Conservation (phyloP, 2,113 vertebrate genomes). For the Periophthalmus modestus region DNA sequence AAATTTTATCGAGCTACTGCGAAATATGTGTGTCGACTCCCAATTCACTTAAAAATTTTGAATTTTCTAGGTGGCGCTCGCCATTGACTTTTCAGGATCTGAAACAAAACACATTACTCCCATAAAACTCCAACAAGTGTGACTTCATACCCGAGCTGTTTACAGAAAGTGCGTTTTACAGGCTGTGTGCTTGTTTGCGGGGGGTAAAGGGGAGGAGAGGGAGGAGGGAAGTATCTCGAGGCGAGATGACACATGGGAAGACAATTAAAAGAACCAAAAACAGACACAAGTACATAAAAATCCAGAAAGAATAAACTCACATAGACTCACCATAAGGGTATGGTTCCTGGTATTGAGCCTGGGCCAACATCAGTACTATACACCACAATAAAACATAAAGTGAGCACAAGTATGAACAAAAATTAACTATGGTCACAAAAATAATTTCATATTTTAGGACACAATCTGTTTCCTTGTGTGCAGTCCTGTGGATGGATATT, state of each 20-base stretch:
- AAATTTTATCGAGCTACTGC: no score
- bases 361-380: constrained; percentile 69
- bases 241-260: constrained; percentile 56
- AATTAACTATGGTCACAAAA: not conserved
- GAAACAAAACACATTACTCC: constrained; percentile 38
- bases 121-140: constrained; percentile 25
- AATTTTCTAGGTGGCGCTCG: no score
- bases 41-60: no score
- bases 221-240: constrained; percentile 30
- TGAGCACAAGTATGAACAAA: not conserved
- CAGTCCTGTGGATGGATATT: not conserved
- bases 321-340: constrained; percentile 37
- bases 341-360: constrained; percentile 56
- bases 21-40: no score
- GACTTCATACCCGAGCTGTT: constrained; percentile 56
- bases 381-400: constrained; percentile 25
- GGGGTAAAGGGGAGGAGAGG: constrained; percentile 32
- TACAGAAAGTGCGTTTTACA: constrained; percentile 45
- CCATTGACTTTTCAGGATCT: constrained; percentile 11
- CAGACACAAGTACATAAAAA: constrained; percentile 52
- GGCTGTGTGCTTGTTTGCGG: constrained; percentile 30
- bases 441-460: not conserved
- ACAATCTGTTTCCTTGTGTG: not conserved
- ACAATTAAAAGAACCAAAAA: constrained; percentile 27
- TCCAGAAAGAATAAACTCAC: constrained; percentile 64